These are phyloP conservation scores for Tipula lateralis DNA, from an alignment of 2,888 invertebrate species.

Conservation along the genomic window DNA sequence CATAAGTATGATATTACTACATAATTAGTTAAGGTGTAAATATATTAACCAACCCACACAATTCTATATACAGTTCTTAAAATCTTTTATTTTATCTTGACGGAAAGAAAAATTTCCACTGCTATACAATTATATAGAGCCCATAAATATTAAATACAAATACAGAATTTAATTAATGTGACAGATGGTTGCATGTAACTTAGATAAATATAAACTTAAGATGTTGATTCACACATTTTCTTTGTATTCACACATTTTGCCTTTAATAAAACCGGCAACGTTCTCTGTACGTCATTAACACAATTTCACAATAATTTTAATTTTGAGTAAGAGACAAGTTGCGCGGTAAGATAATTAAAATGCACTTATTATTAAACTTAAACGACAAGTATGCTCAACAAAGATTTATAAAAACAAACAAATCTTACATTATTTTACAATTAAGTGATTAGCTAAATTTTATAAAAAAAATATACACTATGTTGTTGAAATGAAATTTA, in stretches of 20 bases:
- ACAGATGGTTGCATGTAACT: conserved; percentile 26
- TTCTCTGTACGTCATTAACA: neutral
- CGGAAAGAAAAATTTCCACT: neutral
- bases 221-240: neutral
- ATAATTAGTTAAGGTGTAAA: neutral
- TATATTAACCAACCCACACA: neutral
- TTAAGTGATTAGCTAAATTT: neutral
- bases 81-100: neutral
- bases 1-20: neutral
- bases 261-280: neutral
- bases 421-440: neutral
- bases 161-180: neutral
- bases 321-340: neutral
- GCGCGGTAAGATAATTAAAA: neutral
- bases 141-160: neutral
- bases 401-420: neutral
- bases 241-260: neutral
- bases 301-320: neutral
- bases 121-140: neutral
- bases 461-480: neutral
- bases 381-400: neutral
- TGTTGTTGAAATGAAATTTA: neutral
- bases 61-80: neutral
- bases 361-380: neutral
- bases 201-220: conserved; percentile 19